Percentiles rank a stretch among this genome's conserved stretches.
Evolutionary conservation across 2,113 vertebrate species (phyloP).

Genomic region (Lagenorhynchus albirostris): DNA sequence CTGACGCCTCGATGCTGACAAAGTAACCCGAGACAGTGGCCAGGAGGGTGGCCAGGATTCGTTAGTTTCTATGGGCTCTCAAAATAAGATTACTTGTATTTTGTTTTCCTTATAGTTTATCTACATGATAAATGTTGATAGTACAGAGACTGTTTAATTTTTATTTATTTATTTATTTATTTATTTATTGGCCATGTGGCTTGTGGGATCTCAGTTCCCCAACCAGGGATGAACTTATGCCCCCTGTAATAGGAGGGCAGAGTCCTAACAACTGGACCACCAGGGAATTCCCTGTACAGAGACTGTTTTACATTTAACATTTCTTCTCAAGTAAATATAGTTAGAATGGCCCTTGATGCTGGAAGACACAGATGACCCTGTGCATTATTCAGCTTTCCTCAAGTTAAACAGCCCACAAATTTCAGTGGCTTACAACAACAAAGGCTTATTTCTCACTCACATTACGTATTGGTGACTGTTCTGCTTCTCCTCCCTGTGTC

Average conservation of each 20-base stretch:
- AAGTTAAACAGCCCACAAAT: background rate
- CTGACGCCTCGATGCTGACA: too few relatives aligned
- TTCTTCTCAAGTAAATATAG: background rate
- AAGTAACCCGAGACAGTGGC: too few relatives aligned
- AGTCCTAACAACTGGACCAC: too few relatives aligned
- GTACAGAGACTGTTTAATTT: background rate
- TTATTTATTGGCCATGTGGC: too few relatives aligned
- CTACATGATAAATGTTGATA: background rate
- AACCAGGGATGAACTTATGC: too few relatives aligned
- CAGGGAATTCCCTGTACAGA: background rate
- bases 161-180: too few relatives aligned
- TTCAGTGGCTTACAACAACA: background rate
- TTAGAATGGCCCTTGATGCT: background rate
- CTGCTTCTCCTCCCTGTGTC: background rate
- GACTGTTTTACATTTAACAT: background rate
- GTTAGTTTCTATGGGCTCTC: background rate
- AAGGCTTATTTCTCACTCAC: background rate
- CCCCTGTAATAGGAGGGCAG: too few relatives aligned
- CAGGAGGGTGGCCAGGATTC: too few relatives aligned
- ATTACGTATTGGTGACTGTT: too few relatives aligned
- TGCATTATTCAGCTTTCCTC: background rate
- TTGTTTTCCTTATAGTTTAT: background rate
- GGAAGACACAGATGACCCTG: background rate
- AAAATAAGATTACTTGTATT: background rate
- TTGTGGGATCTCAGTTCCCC: too few relatives aligned